Evolutionary conservation across 1,140 invertebrate species (phyloP).

Genomic region (Psilanteris sp.): DNA sequence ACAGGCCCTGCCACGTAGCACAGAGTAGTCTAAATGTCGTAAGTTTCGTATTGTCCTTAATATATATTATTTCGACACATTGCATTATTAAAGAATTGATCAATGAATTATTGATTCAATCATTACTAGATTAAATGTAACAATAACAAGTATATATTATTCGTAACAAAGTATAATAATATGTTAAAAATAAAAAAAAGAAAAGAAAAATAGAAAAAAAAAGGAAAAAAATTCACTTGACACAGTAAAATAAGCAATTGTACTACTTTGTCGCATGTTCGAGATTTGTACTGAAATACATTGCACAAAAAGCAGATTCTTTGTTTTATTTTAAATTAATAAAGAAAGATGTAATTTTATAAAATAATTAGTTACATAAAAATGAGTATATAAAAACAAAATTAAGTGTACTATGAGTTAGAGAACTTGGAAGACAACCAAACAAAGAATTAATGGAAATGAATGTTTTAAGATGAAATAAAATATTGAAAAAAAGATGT

Average conservation of each 20-base stretch:
- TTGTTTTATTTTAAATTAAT: no score
- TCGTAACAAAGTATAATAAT: constrained; percentile 56
- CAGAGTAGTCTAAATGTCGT: constrained; percentile 49
- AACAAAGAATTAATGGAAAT: constrained; percentile 21
- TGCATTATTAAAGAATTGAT: constrained; percentile 28
- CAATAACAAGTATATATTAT: constrained; percentile 56
- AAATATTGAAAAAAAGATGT: no score
- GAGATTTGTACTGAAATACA: constrained; percentile 62
- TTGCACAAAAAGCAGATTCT: no score
- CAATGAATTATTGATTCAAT: constrained; percentile 28
- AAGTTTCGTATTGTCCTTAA: constrained; percentile 54
- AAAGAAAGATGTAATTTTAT: background rate
- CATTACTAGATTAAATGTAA: constrained; percentile 49
- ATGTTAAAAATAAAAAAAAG: no score
- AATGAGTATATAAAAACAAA: no score
- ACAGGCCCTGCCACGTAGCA: constrained; percentile 54
- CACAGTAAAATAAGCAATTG: constrained; percentile 38
- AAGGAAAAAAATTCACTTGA: no score
- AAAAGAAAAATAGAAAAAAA: no score
- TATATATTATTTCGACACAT: constrained; percentile 43
- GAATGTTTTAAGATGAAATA: no score
- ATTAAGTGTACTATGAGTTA: constrained; percentile 9
- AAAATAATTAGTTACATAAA: no score
- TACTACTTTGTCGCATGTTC: constrained; percentile 48
- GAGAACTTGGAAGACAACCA: constrained; percentile 39